A percentile compares a stretch with the other conserved stretches of the same genome.
Evolutionary conservation across 1,140 invertebrate genomes (phyloP).

Genomic region (Venturia canescens): DNA sequence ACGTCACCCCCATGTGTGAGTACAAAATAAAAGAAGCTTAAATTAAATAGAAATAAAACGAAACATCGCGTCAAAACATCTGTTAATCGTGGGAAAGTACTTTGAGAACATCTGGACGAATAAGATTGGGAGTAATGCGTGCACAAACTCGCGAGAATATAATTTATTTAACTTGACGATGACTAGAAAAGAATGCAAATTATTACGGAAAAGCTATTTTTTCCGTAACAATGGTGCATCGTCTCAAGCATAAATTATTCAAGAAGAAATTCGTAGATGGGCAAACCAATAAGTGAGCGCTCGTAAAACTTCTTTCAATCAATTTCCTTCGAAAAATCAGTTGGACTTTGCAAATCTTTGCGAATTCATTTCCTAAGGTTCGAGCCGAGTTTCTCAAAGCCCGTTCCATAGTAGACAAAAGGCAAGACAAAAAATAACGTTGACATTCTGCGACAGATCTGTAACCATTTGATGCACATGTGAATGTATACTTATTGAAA

Average conservation of each 20-base stretch:
- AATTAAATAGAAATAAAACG: conserved; percentile 22
- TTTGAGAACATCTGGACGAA: conserved; percentile 27
- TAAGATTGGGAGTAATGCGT: not conserved
- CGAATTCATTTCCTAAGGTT: too few relatives aligned
- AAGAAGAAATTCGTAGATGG: conserved; percentile 18
- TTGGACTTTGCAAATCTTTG: not conserved
- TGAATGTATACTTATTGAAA: not conserved
- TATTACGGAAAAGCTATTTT: not conserved
- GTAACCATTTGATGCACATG: not conserved
- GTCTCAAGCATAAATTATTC: conserved; percentile 1
- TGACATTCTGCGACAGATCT: not conserved
- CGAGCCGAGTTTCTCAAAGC: too few relatives aligned
- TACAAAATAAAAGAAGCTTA: conserved; percentile 60
- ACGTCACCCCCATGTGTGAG: conserved; percentile 86
- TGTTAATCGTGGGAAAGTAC: conserved; percentile 24
- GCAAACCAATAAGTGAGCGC: too few relatives aligned
- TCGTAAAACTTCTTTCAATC: too few relatives aligned
- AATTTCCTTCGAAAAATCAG: too few relatives aligned
- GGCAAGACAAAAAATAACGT: too few relatives aligned
- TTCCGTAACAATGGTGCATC: too few relatives aligned
- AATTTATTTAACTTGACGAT: not conserved
- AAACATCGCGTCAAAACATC: conserved; percentile 18
- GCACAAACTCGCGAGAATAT: too few relatives aligned
- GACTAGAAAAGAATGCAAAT: not conserved
- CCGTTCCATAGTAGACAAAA: too few relatives aligned